These are phyloP conservation scores for Gobius niger DNA, from an alignment of 2,113 vertebrate species.

Conservation along the genomic window DNA sequence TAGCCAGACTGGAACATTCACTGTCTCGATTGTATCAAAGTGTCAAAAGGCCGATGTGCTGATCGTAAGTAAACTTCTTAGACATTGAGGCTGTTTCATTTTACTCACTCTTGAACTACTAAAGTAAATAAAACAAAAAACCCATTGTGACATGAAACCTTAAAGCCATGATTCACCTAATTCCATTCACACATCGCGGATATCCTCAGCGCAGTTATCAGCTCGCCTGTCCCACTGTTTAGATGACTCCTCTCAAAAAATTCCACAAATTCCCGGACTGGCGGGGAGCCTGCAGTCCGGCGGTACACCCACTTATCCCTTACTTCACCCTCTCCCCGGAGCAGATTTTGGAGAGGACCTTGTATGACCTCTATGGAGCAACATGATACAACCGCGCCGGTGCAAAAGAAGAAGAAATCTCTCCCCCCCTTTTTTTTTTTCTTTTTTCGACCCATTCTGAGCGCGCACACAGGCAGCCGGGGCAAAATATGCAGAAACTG, in stretches of 20 bases:
- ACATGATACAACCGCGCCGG: slow-evolving; percentile 15
- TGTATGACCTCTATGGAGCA: slow-evolving; percentile 28
- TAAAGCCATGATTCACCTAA: background rate
- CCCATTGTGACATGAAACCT: background rate
- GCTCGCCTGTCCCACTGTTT: slow-evolving; percentile 26
- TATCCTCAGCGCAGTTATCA: slow-evolving; percentile 23
- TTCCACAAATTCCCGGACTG: slow-evolving; percentile 48
- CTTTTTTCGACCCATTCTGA: too few species aligned
- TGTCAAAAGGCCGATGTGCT: too few species aligned
- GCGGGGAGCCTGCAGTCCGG: slow-evolving; percentile 30
- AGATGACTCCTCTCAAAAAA: slow-evolving; percentile 34
- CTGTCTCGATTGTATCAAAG: too few species aligned
- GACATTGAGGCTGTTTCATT: too few species aligned
- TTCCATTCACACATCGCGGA: slow-evolving; percentile 9
- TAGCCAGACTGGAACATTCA: too few species aligned
- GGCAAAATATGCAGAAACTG: slow-evolving; percentile 14
- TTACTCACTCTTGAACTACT: too few species aligned
- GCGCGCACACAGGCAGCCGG: background rate
- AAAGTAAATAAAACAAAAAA: background rate
- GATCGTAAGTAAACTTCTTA: too few species aligned
- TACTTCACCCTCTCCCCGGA: slow-evolving; percentile 14
- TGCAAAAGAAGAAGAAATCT: slow-evolving; percentile 11
- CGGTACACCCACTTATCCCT: slow-evolving; percentile 2
- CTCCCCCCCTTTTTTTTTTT: background rate
- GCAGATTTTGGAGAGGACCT: slow-evolving; percentile 21